A percentile compares a stretch with the other conserved stretches of the same genome.
Evolutionary conservation across 2,888 invertebrate genomes (phyloP).

Genomic region (Litoditis marina): DNA sequence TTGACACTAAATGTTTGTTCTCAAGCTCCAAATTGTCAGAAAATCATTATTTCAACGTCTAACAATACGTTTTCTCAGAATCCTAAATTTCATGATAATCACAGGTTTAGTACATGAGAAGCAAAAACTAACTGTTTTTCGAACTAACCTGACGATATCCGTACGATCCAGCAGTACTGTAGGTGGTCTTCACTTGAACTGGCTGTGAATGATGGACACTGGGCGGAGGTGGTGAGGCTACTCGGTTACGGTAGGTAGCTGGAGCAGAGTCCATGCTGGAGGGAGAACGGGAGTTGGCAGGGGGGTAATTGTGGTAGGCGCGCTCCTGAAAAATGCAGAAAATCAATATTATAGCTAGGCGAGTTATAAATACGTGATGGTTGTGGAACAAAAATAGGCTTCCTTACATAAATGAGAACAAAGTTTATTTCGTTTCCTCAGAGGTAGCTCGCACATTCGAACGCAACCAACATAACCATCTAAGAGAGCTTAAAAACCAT

Average conservation of each 20-base stretch:
- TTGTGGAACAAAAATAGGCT: no score
- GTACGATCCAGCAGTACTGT: slow-evolving; percentile 13
- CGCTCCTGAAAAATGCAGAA: slow-evolving; percentile 32
- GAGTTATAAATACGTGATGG: no score
- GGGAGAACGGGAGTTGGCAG: slow-evolving; percentile 45
- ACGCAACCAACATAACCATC: no score
- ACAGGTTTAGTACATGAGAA: not conserved
- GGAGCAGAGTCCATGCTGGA: slow-evolving; percentile 48
- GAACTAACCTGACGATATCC: slow-evolving; percentile 4
- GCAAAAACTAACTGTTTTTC: not conserved
- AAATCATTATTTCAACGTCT: no score
- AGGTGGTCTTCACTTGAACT: not conserved
- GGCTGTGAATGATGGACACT: slow-evolving; percentile 26
- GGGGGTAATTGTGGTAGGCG: slow-evolving; percentile 46
- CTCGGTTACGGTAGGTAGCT: slow-evolving; percentile 28
- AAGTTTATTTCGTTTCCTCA: no score
- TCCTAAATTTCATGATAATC: not conserved
- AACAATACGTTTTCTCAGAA: no score
- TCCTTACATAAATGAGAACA: no score
- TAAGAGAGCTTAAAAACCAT: no score
- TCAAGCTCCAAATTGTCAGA: no score
- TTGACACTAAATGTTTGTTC: no score
- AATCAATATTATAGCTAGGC: not conserved
- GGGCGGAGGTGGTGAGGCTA: slow-evolving; percentile 28
- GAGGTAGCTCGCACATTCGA: no score